Conservation (phyloP, 2,888 invertebrate species). For the Eudemis profundana region DNA sequence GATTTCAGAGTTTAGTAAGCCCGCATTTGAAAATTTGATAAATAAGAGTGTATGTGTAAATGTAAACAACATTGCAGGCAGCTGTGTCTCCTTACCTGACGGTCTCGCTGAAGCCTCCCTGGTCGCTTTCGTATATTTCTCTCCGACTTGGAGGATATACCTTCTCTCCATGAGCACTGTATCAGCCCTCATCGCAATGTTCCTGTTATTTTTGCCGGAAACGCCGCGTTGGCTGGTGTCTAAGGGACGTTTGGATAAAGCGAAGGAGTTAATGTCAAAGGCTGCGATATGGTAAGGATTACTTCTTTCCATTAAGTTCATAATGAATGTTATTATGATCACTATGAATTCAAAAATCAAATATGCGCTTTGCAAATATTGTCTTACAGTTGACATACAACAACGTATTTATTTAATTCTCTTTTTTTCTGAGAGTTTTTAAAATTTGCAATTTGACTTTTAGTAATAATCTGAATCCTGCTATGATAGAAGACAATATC, state of each 20-base stretch:
- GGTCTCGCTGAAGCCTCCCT: slow-evolving; percentile 54
- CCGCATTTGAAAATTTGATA: too few species aligned
- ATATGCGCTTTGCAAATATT: too few species aligned
- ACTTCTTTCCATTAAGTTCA: too few species aligned
- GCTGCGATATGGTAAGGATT: slow-evolving; percentile 62
- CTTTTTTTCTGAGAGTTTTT: too few species aligned
- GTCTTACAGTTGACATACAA: too few species aligned
- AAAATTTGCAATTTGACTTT: slow-evolving; percentile 26
- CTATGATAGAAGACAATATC: slow-evolving; percentile 57
- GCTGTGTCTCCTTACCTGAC: slow-evolving; percentile 55
- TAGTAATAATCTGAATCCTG: slow-evolving; percentile 59
- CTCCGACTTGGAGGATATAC: slow-evolving; percentile 60
- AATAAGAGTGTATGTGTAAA: neutral
- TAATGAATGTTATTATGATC: too few species aligned
- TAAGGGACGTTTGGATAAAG: slow-evolving; percentile 56
- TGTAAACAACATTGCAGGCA: too few species aligned
- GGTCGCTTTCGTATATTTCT: slow-evolving; percentile 58
- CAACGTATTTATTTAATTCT: neutral
- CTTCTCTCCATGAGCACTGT: slow-evolving; percentile 53
- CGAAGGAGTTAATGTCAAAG: slow-evolving; percentile 56
- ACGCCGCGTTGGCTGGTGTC: slow-evolving; percentile 69
- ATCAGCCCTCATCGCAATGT: slow-evolving; percentile 53
- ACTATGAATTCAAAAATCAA: too few species aligned
- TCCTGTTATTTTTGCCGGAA: slow-evolving; percentile 61
- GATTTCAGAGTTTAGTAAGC: too few species aligned